Percentiles rank a stretch among this genome's conserved stretches.
These are phyloP conservation scores for Chiridota heheva DNA, from an alignment of 35 echinoderm and acorn worm species.

Conservation along the genomic window DNA sequence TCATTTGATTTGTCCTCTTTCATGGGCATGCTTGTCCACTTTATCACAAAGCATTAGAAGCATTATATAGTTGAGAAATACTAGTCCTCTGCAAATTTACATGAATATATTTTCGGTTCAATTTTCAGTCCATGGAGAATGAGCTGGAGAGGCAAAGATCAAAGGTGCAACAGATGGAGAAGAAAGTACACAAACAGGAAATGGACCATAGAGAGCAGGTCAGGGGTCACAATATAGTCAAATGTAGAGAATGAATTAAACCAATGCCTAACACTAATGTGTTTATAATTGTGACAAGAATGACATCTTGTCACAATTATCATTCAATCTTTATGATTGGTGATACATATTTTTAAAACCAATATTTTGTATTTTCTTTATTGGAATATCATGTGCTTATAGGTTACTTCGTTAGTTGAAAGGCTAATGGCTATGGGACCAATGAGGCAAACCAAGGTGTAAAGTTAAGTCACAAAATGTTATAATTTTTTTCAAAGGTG, in stretches of 20 bases:
- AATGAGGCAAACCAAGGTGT: no score
- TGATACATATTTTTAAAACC: background rate
- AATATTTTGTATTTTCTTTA: background rate
- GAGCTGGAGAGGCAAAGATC: constrained; percentile 47
- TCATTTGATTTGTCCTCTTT: background rate
- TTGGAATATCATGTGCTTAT: background rate
- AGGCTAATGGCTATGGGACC: no score
- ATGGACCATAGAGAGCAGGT: constrained; percentile 72
- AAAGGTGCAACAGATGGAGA: constrained; percentile 67
- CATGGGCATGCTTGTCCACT: background rate
- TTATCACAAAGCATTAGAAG: background rate
- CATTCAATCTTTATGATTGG: background rate
- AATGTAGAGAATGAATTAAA: background rate
- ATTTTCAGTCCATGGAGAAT: constrained; percentile 53
- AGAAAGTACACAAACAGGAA: constrained; percentile 60
- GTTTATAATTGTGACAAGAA: background rate
- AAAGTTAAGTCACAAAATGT: no score
- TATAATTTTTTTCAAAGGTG: no score
- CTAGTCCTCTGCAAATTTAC: background rate
- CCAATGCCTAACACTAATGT: background rate
- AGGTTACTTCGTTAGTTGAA: no score
- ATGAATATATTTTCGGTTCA: background rate
- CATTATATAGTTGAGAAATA: background rate
- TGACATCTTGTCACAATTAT: background rate
- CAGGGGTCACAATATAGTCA: background rate